A percentile compares a stretch with the other conserved stretches of the same genome.
Conservation (phyloP, 2,888 invertebrate species). For the Lumbricus terrestris region DNA sequence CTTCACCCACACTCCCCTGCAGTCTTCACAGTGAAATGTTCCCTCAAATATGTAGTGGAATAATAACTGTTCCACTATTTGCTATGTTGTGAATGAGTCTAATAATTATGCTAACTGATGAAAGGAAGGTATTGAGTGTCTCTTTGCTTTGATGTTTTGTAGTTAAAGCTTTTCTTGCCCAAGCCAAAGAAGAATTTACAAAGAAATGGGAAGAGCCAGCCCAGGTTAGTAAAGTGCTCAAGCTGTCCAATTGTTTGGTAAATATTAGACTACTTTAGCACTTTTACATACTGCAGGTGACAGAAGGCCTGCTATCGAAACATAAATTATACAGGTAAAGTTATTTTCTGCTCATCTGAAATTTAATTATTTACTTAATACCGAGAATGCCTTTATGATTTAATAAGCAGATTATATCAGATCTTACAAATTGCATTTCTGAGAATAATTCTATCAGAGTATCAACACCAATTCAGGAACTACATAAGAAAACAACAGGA, state of each 20-base stretch:
- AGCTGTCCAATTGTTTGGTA: not conserved
- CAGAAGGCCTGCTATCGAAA: too few species aligned
- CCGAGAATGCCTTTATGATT: too few species aligned
- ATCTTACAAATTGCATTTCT: too few species aligned
- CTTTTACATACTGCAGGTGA: too few species aligned
- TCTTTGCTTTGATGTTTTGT: constrained; percentile 47
- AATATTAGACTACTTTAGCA: not conserved
- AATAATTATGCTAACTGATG: not conserved
- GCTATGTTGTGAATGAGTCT: not conserved
- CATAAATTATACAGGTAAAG: too few species aligned
- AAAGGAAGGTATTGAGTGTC: not conserved
- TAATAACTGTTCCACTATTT: not conserved
- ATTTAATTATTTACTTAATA: too few species aligned
- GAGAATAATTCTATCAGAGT: too few species aligned
- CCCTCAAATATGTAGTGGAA: not conserved
- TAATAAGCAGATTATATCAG: too few species aligned
- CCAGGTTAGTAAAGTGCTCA: constrained; percentile 17
- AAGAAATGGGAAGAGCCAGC: constrained; percentile 87
- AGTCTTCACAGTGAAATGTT: not conserved
- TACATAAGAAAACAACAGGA: too few species aligned
- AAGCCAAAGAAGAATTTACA: constrained; percentile 95
- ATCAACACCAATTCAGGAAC: too few species aligned
- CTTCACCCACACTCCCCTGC: not conserved
- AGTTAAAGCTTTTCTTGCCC: constrained; percentile 96
- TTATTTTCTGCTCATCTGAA: too few species aligned